phyloP scores from a whole-genome alignment of 2,888 invertebrate genomes.

The Thera britannica region DNA sequence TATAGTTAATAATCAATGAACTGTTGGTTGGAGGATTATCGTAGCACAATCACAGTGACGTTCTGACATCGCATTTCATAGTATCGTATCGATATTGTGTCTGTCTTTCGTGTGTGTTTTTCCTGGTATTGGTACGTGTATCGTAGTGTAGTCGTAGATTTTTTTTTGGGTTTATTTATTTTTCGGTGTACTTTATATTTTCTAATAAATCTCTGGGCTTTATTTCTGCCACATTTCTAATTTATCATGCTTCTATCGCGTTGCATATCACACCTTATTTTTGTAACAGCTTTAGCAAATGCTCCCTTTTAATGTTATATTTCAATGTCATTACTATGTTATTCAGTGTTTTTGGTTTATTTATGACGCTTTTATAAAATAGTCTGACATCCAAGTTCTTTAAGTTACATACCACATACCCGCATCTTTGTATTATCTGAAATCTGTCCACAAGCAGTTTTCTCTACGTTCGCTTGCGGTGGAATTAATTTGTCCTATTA shows the following conservation, averaged over 20 bases:
- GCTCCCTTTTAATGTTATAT: neutral
- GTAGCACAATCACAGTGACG: conserved; percentile 39
- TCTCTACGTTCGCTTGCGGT: conserved; percentile 13
- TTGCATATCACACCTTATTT: conserved; percentile 3
- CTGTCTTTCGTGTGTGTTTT: conserved; percentile 40
- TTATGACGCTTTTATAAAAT: no score
- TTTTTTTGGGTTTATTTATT: conserved; percentile 15
- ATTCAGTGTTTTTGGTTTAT: no score
- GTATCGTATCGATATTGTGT: conserved; percentile 42
- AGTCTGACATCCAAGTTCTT: neutral
- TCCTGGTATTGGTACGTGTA: conserved; percentile 43
- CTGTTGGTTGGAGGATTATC: conserved; percentile 50
- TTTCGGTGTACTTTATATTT: conserved; percentile 16
- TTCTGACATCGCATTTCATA: conserved; percentile 42
- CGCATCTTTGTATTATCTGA: neutral
- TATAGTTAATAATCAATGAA: conserved; percentile 17
- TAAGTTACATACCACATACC: no score
- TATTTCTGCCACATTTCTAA: conserved; percentile 21
- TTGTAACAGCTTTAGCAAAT: neutral
- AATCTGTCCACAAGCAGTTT: conserved; percentile 2
- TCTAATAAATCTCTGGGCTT: conserved; percentile 15
- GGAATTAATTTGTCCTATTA: conserved; percentile 7
- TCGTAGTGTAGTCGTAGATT: conserved; percentile 38
- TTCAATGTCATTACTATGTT: no score
- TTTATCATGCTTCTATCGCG: conserved; percentile 15